Conservation (phyloP, 2,888 invertebrate species). For the Latrodectus hesperus region DNA sequence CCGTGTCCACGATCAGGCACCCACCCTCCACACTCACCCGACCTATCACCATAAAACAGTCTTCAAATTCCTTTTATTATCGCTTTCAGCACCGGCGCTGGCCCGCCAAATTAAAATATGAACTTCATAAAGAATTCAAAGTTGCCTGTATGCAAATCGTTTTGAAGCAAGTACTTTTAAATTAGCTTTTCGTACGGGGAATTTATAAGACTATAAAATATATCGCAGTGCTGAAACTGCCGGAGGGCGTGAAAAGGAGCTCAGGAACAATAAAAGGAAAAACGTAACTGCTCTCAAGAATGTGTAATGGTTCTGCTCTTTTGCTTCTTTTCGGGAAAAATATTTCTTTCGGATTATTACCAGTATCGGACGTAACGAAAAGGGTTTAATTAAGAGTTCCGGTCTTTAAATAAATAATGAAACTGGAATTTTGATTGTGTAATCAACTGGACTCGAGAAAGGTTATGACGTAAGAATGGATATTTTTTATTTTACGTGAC, state of each 20-base stretch:
- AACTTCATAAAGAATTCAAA: slow-evolving; percentile 69
- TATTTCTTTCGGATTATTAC: slow-evolving; percentile 17
- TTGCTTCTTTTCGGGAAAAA: slow-evolving; percentile 7
- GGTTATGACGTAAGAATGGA: not conserved
- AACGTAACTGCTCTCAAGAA: slow-evolving; percentile 20
- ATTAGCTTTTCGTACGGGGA: slow-evolving; percentile 60
- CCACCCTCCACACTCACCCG: slow-evolving; percentile 6
- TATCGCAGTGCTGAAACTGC: slow-evolving; percentile 32
- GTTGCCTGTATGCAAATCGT: slow-evolving; percentile 66
- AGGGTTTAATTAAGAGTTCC: slow-evolving; percentile 33
- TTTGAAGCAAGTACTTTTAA: slow-evolving; percentile 65
- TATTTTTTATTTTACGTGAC: not conserved
- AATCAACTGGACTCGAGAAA: not conserved
- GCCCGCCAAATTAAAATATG: slow-evolving; percentile 65
- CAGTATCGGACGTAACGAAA: slow-evolving; percentile 6
- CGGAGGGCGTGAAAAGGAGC: not conserved
- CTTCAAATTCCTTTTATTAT: slow-evolving; percentile 63
- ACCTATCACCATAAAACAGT: slow-evolving; percentile 54
- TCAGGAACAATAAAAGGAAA: slow-evolving; percentile 52
- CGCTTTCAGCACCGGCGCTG: slow-evolving; percentile 43
- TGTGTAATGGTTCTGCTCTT: slow-evolving; percentile 2
- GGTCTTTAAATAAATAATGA: slow-evolving; percentile 19
- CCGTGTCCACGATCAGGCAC: not conserved
- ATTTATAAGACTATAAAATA: slow-evolving; percentile 68
- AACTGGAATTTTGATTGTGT: slow-evolving; percentile 10